Percentiles rank a stretch among this genome's conserved stretches.
Evolutionary conservation across 1,140 invertebrate species (phyloP).

Genomic region (Zaprionus taronus): DNA sequence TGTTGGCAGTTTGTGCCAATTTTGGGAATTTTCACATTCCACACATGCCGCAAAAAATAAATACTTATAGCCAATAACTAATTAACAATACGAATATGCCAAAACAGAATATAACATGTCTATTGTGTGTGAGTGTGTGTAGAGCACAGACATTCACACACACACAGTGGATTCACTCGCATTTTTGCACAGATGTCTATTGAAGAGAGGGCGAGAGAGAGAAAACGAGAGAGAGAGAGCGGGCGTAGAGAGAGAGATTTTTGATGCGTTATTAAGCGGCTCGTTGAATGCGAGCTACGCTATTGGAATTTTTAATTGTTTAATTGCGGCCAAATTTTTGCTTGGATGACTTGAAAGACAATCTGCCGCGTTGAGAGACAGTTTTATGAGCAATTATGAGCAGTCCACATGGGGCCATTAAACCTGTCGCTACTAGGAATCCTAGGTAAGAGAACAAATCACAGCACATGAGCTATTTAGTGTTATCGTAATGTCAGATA

Average conservation of each 20-base stretch:
- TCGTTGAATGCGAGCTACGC: slow-evolving; percentile 54
- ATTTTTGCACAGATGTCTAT: slow-evolving; percentile 3
- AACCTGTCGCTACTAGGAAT: slow-evolving; percentile 2
- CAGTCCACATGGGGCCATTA: slow-evolving; percentile 22
- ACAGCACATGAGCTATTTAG: background rate
- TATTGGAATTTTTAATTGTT: slow-evolving; percentile 77
- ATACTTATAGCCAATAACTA: slow-evolving; percentile 58
- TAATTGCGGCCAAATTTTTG: slow-evolving; percentile 67
- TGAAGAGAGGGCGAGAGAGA: background rate
- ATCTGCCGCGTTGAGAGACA: slow-evolving; percentile 45
- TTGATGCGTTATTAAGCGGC: slow-evolving; percentile 75
- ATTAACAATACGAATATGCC: slow-evolving; percentile 64
- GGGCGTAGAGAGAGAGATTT: slow-evolving; percentile 26
- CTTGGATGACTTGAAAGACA: slow-evolving; percentile 58
- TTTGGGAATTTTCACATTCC: slow-evolving; percentile 69
- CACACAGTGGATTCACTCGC: slow-evolving; percentile 32
- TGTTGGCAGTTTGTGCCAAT: slow-evolving; percentile 44
- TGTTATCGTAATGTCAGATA: background rate
- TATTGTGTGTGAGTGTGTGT: background rate
- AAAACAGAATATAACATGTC: slow-evolving; percentile 4
- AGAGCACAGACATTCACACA: background rate
- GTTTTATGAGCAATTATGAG: slow-evolving; percentile 48
- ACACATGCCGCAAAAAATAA: slow-evolving; percentile 47
- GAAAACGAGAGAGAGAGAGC: background rate
- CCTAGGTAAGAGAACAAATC: slow-evolving; percentile 19